phyloP scores from a whole-genome alignment of 1,140 invertebrate genomes.

The Goniozus legneri region DNA sequence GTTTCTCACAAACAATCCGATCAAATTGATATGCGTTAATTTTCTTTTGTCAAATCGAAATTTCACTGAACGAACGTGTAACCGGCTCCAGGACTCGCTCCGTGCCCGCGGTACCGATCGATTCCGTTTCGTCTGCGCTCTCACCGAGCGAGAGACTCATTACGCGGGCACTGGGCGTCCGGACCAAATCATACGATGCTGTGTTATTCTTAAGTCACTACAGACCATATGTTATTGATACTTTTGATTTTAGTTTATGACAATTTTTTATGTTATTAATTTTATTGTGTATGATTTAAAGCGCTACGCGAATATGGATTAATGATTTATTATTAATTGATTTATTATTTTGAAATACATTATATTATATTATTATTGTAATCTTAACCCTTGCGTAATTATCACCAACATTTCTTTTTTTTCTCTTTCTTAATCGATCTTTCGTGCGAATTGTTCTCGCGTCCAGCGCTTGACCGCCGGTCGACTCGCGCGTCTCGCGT shows the following conservation, averaged over 20 bases:
- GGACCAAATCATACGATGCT: slow-evolving; percentile 49
- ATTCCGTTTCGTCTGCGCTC: not conserved
- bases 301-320: slow-evolving; percentile 30
- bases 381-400: slow-evolving; percentile 28
- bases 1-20: too few relatives aligned
- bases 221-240: slow-evolving; percentile 49
- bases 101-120: not conserved
- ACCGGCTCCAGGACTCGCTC: too few relatives aligned
- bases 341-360: too few relatives aligned
- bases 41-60: too few relatives aligned
- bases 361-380: slow-evolving; percentile 28
- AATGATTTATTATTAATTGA: too few relatives aligned
- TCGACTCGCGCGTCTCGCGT: slow-evolving; percentile 21
- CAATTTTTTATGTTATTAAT: slow-evolving; percentile 54
- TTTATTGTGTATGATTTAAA: slow-evolving; percentile 49
- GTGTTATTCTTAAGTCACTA: slow-evolving; percentile 54
- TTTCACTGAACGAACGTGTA: too few relatives aligned
- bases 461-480: slow-evolving; percentile 30
- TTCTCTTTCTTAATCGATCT: slow-evolving; percentile 36
- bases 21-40: too few relatives aligned
- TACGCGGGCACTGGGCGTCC: slow-evolving; percentile 22
- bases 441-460: slow-evolving; percentile 40
- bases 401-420: slow-evolving; percentile 27
- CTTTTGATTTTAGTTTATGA: slow-evolving; percentile 53
- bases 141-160: slow-evolving; percentile 10